Evolutionary conservation across 2,888 invertebrate genomes (phyloP).

Genomic region (Apantesis nais): DNA sequence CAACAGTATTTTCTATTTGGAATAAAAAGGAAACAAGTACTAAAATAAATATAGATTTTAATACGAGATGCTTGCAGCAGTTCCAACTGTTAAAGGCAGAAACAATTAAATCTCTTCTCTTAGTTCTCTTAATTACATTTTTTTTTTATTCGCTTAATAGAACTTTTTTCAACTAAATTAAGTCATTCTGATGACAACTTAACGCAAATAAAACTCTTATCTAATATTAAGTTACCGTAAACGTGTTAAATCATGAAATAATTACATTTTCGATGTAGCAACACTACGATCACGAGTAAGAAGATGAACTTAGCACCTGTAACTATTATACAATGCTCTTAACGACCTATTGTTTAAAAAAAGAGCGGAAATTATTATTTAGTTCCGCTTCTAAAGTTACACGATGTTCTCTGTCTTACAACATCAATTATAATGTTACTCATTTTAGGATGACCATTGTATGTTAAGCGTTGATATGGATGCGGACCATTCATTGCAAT

Average conservation of each 20-base stretch:
- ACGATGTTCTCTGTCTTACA: slow-evolving; percentile 45
- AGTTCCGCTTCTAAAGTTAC: slow-evolving; percentile 71
- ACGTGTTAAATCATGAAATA: slow-evolving; percentile 50
- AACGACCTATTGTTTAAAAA: slow-evolving; percentile 61
- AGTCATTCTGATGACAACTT: slow-evolving; percentile 13
- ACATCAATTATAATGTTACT: slow-evolving; percentile 44
- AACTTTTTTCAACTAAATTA: slow-evolving; percentile 16
- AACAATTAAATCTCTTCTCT: background rate
- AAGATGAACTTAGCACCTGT: slow-evolving; percentile 42
- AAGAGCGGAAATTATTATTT: slow-evolving; percentile 58
- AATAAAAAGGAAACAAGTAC: background rate
- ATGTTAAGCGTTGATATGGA: slow-evolving; percentile 45
- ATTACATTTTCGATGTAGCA: slow-evolving; percentile 50
- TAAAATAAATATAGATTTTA: background rate
- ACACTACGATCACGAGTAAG: slow-evolving; percentile 27
- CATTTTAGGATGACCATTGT: slow-evolving; percentile 49
- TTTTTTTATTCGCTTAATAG: background rate
- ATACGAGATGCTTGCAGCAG: too few species aligned
- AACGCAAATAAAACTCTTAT: slow-evolving; percentile 38
- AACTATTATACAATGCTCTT: slow-evolving; percentile 51
- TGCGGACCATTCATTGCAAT: slow-evolving; percentile 52
- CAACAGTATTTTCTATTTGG: background rate
- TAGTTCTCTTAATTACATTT: background rate
- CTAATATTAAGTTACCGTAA: slow-evolving; percentile 38
- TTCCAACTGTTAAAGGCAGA: background rate